Evolutionary conservation across 1,140 invertebrate species (phyloP), one percentile per base, ranked within the genome.

Genomic region (Philotrypesis tridentata): DNA sequence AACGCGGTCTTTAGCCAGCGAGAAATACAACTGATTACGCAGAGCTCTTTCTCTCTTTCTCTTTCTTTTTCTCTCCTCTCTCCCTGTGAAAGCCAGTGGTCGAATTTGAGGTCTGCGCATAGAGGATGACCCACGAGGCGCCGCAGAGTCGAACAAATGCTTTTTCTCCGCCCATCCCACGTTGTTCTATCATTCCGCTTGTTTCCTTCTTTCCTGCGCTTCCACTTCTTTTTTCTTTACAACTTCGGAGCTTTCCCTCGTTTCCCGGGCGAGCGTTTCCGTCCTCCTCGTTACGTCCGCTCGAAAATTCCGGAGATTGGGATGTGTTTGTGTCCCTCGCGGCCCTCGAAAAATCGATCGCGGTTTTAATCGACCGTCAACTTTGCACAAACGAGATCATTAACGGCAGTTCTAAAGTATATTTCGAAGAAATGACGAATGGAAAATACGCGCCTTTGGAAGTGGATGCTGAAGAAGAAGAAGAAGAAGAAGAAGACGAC

Each of bases 41-140:
- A 27, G 65, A 25, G 65, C 12, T 25, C 31, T 55, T 70, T n/a
- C n/a, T n/a, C n/a, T n/a, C n/a, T n/a, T n/a, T n/a, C n/a, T n/a
- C n/a, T n/a, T n/a, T n/a, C n/a, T n/a, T n/a, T n/a, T n/a, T n/a
- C n/a, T n/a, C n/a, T n/a, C n/a, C n/a, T n/a, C n/a, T n/a, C n/a
- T n/a, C n/a, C 40, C 61, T 80, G 65, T n/a, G 75, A 80, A 75
- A 84, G 71, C 60, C 75, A 67, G 27, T 70, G 65, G 31, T 43
- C 25, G 73, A 67, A 67, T 68, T 82, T n/a, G 67, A 85, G 61
- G 80, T 81, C 78, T 75, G 29, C 27, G 55, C 60, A 23, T 37
- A 37, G 33, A 55, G 79, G 65, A 78, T 81, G 82, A 84, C 60
- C 60, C 75, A 73, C 63, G 61, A 83, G 86, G 85, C 85, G 86